Percentiles rank a stretch among this genome's conserved stretches.
Conservation (phyloP, 1,140 invertebrate species). For the fruit fly (Drosophila melanogaster) region Release_6_plus_ISO1_MT NC_004354.4:10839001-10839500, state of each 20-base stretch:
- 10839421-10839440: conserved; percentile 79
- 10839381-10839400: conserved; percentile 69
- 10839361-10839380: not conserved
- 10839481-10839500: not conserved
- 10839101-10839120: conserved; percentile 52
- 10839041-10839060: no score
- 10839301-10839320: not conserved
- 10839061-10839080: conserved; percentile 59
- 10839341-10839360: not conserved
- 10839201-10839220: conserved; percentile 59
- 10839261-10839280: conserved; percentile 36
- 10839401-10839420: conserved; percentile 77
- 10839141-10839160: conserved; percentile 8
- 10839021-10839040: conserved; percentile 22
- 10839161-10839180: conserved; percentile 14
- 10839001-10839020: conserved; percentile 46
- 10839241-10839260: conserved; percentile 61
- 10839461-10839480: not conserved
- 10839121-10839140: conserved; percentile 18
- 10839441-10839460: conserved; percentile 80
- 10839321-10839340: no score
- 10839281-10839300: not conserved
- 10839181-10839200: conserved; percentile 28
- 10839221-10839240: conserved; percentile 53
- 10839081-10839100: conserved; percentile 72